Percentiles rank a stretch among this genome's conserved stretches.
Evolutionary conservation across 2,113 vertebrate genomes (phyloP).

Genomic region (Rhizomys pruinosus): DNA sequence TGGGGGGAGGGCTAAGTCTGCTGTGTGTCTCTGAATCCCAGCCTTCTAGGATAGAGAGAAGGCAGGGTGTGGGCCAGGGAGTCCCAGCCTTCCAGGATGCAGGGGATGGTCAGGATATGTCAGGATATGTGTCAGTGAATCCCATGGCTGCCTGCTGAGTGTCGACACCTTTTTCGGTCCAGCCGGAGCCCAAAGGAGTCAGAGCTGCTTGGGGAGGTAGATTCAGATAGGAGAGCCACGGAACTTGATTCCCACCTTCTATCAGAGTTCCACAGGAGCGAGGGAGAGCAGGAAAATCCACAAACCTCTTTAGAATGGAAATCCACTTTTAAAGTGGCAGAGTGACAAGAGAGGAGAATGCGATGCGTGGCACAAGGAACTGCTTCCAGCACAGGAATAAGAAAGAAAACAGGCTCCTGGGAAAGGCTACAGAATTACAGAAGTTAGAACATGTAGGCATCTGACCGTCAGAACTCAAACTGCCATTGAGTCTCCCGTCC

Average conservation of each 20-base stretch:
- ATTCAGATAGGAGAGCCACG: neutral
- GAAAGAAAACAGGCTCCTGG: neutral
- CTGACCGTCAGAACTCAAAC: neutral
- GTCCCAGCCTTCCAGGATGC: no score
- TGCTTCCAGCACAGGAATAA: neutral
- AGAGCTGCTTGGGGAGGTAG: rapidly evolving
- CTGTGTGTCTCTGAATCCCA: rapidly evolving
- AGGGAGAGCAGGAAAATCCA: neutral
- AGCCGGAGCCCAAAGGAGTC: neutral
- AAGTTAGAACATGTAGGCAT: neutral
- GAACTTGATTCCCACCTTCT: neutral
- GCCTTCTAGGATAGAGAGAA: no score
- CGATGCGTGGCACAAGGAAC: no score
- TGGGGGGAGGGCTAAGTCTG: neutral
- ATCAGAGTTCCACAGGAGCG: neutral
- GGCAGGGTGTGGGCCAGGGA: no score
- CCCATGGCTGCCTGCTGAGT: neutral
- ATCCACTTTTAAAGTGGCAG: neutral
- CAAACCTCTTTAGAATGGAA: neutral
- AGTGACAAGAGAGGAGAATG: neutral
- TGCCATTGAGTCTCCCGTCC: rapidly evolving
- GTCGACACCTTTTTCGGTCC: neutral
- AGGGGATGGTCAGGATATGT: no score
- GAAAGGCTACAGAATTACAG: neutral
- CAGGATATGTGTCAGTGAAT: neutral